Conservation (phyloP, 2,888 invertebrate species). For the Allacma fusca region DNA sequence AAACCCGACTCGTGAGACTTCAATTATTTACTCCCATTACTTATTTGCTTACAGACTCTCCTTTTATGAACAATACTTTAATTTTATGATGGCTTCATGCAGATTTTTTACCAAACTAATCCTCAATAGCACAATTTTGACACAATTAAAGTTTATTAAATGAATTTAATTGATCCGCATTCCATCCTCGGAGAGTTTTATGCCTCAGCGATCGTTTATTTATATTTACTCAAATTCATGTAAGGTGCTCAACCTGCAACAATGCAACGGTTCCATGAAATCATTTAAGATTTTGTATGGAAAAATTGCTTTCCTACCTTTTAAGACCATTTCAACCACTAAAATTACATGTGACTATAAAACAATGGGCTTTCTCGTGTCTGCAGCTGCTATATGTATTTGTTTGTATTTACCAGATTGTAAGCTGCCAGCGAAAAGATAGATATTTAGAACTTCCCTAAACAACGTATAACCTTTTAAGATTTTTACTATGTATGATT, state of each 20-base stretch:
- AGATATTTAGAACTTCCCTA: no score
- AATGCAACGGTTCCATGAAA: background rate
- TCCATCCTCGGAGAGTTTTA: constrained; percentile 6
- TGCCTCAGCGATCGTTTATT: background rate
- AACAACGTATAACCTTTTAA: no score
- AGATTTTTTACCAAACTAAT: constrained; percentile 12
- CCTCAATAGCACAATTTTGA: constrained; percentile 6
- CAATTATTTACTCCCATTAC: constrained; percentile 31
- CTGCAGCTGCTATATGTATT: background rate
- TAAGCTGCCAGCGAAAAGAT: no score
- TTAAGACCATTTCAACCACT: background rate
- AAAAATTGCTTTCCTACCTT: background rate
- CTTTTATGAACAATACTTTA: constrained; percentile 26
- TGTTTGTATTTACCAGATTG: no score
- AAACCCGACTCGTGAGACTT: constrained; percentile 32
- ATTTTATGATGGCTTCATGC: constrained; percentile 17
- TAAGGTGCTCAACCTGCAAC: background rate
- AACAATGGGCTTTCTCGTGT: background rate
- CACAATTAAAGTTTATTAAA: constrained; percentile 20
- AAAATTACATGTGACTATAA: background rate
- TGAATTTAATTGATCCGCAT: constrained; percentile 16
- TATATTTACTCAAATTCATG: background rate
- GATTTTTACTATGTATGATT: no score
- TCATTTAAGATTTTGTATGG: background rate
- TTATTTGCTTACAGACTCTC: constrained; percentile 20